A percentile compares a stretch with the other conserved stretches of the same genome.
phyloP scores from a whole-genome alignment of 2,888 invertebrate genomes.

The Macaria liturata region DNA sequence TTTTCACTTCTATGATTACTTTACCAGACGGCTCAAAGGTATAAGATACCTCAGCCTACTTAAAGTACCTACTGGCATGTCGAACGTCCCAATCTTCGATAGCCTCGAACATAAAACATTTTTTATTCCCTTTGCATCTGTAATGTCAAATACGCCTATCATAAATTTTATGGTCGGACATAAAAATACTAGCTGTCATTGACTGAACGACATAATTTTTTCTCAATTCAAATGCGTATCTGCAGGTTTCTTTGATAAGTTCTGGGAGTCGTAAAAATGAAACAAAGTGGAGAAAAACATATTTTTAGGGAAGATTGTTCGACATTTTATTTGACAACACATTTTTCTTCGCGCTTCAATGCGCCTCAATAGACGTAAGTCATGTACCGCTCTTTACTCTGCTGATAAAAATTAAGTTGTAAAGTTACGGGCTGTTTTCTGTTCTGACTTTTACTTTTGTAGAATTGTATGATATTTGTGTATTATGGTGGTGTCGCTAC shows the following conservation, averaged over 20 bases:
- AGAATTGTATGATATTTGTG: too few relatives aligned
- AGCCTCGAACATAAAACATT: constrained; percentile 32
- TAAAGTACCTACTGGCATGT: constrained; percentile 13
- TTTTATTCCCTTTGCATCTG: constrained; percentile 35
- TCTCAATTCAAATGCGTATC: constrained; percentile 22
- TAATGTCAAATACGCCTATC: constrained; percentile 35
- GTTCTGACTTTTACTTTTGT: too few relatives aligned
- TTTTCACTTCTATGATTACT: too few relatives aligned
- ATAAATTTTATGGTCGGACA: constrained; percentile 34
- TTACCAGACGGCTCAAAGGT: too few relatives aligned
- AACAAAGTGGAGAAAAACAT: too few relatives aligned
- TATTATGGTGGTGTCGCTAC: too few relatives aligned
- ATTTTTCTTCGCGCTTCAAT: constrained; percentile 12
- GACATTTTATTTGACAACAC: constrained; percentile 15
- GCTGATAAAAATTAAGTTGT: neutral
- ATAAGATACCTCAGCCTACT: neutral
- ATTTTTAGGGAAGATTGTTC: too few relatives aligned
- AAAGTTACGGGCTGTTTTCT: too few relatives aligned
- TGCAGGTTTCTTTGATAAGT: constrained; percentile 11
- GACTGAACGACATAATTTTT: constrained; percentile 34
- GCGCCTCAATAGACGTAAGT: constrained; percentile 8
- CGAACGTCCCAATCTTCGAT: constrained; percentile 22
- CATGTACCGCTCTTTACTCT: neutral
- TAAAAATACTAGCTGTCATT: constrained; percentile 36
- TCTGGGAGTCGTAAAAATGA: constrained; percentile 4